Percentiles rank a stretch among this genome's conserved stretches.
Conservation (phyloP, 2,113 vertebrate genomes). For the Tupaia tana region DNA sequence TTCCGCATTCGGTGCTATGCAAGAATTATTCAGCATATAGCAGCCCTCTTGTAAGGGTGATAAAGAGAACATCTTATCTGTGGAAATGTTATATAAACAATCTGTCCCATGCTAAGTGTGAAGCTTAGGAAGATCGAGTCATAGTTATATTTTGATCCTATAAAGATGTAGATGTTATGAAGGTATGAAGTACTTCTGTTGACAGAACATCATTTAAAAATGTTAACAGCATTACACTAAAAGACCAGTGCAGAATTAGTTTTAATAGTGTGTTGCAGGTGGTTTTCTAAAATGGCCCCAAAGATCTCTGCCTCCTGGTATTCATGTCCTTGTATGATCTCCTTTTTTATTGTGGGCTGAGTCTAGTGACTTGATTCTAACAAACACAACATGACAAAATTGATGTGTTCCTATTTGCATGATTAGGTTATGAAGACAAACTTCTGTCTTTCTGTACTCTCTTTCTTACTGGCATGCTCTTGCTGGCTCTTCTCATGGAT, state of each 20-base stretch:
- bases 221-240: neutral
- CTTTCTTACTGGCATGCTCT: neutral
- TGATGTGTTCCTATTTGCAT: neutral
- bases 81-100: neutral
- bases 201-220: constrained; percentile 14
- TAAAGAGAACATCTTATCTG: constrained; percentile 22
- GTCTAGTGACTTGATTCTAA: constrained; percentile 8
- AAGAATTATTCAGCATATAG: constrained; percentile 33
- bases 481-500: neutral
- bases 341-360: neutral
- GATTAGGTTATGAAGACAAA: neutral
- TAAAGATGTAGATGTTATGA: constrained; percentile 16
- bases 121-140: constrained; percentile 8
- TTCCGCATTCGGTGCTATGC: constrained; percentile 21
- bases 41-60: neutral
- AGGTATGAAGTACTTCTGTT: neutral
- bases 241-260: neutral
- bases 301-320: neutral
- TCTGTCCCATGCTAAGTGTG: neutral
- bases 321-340: neutral
- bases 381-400: neutral
- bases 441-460: neutral
- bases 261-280: constrained; percentile 1
- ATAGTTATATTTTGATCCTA: constrained; percentile 23
- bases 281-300: neutral